Evolutionary conservation across 2,888 invertebrate species (phyloP), one percentile per base, ranked within the genome.

Genomic region (Alloscopus bannaensis): DNA sequence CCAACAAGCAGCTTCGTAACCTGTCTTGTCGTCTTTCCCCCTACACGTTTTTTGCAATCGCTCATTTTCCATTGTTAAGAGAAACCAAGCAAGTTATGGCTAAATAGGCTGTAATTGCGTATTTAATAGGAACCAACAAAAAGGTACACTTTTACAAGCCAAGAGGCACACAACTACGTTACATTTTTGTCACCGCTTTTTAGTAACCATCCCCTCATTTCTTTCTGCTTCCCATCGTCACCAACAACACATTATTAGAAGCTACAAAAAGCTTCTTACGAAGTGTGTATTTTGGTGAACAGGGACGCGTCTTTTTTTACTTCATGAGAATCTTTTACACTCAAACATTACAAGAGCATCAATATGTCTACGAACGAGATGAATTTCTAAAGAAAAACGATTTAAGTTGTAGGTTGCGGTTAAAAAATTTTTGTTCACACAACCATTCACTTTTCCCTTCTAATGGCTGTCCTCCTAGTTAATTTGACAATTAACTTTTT

Each of bases 401-500:
- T n/a, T n/a, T n/a, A n/a, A n/a, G n/a, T n/a, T n/a, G n/a, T n/a
- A n/a, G n/a, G n/a, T n/a, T n/a, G n/a, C n/a, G n/a, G n/a, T n/a
- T n/a, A n/a, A n/a, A n/a, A n/a, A n/a, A n/a, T n/a, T n/a, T n/a
- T n/a, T n/a, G n/a, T n/a, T n/a, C n/a, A n/a, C n/a, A n/a, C n/a
- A n/a, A n/a, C n/a, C n/a, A n/a, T n/a, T n/a, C n/a, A n/a, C n/a
- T 36, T 36, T 36, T 6, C 36, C 42, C 18, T 16, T 57, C 31
- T 57, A 72, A 72, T 72, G 62, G 55, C 47, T 72, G 52, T 72
- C 64, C 31, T 50, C 45, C 42, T 73, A n/a, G 73, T 59, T 73
- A 73, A 73, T 73, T 65, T 73, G 64, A 65, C 73, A 73, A 73
- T 73, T 73, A 73, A 64, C 55, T 45, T 65, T 73, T 72, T 64